Conservation (phyloP, 2,113 vertebrate genomes). For the Elaphurus davidianus region DNA sequence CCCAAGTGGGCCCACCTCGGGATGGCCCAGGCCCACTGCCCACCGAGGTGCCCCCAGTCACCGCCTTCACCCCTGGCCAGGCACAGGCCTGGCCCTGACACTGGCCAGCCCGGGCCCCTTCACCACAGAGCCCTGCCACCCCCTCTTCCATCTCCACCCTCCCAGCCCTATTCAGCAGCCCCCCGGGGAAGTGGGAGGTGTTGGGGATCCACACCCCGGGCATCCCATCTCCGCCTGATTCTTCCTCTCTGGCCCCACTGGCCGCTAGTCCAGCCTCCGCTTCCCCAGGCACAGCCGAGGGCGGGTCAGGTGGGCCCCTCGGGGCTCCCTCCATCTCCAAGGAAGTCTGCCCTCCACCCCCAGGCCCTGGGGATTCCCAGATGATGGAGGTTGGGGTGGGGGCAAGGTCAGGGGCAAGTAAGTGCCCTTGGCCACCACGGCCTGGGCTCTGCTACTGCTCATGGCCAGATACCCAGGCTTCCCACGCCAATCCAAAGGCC, state of each 20-base stretch:
- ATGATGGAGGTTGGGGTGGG: neutral
- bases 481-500: neutral
- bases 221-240: neutral
- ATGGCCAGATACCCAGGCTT: neutral
- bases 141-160: neutral
- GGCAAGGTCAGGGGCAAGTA: neutral
- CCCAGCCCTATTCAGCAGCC: neutral
- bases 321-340: neutral
- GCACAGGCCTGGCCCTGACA: neutral
- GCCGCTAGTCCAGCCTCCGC: neutral
- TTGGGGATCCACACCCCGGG: neutral
- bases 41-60: neutral
- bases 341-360: neutral
- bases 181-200: neutral
- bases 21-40: neutral
- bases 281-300: neutral
- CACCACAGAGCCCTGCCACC: neutral
- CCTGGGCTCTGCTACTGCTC: neutral
- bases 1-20: neutral
- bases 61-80: neutral
- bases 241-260: neutral
- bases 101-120: fast-evolving
- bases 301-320: neutral
- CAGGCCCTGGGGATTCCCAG: neutral
- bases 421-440: neutral